Percentiles rank a stretch among this genome's conserved stretches.
Conservation (phyloP, 1,140 invertebrate genomes). For the Brachionus angularis region DNA sequence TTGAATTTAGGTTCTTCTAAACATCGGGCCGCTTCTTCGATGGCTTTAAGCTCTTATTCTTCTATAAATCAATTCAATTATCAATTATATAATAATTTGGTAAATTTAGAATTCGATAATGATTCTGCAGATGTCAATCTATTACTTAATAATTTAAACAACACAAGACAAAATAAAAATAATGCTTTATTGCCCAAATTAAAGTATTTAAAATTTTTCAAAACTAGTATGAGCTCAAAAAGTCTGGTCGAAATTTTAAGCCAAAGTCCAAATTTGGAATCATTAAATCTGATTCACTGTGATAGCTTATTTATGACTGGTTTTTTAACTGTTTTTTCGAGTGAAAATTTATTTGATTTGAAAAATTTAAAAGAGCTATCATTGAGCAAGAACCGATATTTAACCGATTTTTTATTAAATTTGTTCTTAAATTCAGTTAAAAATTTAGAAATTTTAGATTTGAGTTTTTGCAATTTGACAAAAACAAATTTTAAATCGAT, state of each 20-base stretch:
- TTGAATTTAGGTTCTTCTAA: no score
- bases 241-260: conserved; percentile 5
- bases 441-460: background rate
- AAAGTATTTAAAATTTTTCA: conserved; percentile 16
- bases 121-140: conserved; percentile 35
- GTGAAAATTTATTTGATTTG: background rate
- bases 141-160: conserved; percentile 12
- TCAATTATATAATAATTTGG: conserved; percentile 25
- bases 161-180: background rate
- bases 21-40: conserved; percentile 16
- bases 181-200: background rate
- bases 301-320: conserved; percentile 39
- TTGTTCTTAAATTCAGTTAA: conserved; percentile 14
- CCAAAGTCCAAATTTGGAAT: background rate
- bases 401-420: conserved; percentile 21
- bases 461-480: conserved; percentile 37
- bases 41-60: conserved; percentile 19
- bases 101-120: conserved; percentile 31
- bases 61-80: background rate
- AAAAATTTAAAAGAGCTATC: conserved; percentile 4
- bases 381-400: conserved; percentile 23
- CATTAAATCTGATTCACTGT: background rate
- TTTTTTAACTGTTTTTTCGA: background rate
- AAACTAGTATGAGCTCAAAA: conserved; percentile 11
- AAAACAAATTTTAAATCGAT: conserved; percentile 42